Evolutionary conservation across 2,113 vertebrate species (phyloP).

Genomic region (Baryphthengus martii): DNA sequence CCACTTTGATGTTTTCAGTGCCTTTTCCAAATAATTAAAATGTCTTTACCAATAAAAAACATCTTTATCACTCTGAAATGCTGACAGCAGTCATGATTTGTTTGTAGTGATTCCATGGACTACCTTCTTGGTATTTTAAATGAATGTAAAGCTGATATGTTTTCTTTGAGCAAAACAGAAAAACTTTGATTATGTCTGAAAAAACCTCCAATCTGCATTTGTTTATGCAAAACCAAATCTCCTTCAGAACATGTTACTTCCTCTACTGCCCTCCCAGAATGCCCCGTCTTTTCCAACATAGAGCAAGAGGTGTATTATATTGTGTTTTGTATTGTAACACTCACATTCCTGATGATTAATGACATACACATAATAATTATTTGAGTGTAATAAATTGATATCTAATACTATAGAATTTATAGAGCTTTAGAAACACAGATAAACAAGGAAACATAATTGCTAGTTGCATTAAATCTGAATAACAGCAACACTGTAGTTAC

Average conservation of each 20-base stretch:
- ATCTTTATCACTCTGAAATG: neutral
- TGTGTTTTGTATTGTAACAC: neutral
- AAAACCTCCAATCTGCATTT: neutral
- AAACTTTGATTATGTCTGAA: neutral
- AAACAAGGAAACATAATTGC: neutral
- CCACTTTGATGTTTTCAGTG: neutral
- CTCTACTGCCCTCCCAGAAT: neutral
- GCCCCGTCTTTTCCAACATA: neutral
- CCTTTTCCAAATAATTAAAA: neutral
- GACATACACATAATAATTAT: neutral
- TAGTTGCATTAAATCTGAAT: neutral
- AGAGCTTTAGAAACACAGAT: neutral
- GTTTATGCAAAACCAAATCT: neutral
- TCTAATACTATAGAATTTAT: neutral
- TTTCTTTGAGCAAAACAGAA: neutral
- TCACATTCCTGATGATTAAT: neutral
- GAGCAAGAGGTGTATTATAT: neutral
- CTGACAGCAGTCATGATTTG: neutral
- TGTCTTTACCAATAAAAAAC: neutral
- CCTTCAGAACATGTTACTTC: neutral
- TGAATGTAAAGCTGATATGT: fast-evolving
- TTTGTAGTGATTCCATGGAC: neutral
- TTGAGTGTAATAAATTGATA: neutral
- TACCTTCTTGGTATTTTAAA: neutral
- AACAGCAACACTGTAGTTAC: neutral